Percentiles rank a stretch among this genome's conserved stretches.
Evolutionary conservation across 2,888 invertebrate genomes (phyloP).

Genomic region (Zygaena filipendulae): DNA sequence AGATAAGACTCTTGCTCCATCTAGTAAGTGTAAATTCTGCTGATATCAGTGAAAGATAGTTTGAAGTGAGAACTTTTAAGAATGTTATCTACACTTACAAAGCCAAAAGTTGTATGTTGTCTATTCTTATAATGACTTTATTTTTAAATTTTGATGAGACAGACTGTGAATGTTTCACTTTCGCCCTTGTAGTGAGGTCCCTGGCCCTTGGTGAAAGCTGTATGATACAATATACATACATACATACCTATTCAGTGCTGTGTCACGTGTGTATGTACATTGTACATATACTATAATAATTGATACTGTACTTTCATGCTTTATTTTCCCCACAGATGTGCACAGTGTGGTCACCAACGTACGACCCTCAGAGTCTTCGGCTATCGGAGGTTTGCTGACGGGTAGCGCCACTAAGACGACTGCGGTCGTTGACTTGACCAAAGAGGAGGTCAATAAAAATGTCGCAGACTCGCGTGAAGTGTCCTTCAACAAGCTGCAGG

Average conservation of each 20-base stretch:
- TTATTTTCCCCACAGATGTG: too few relatives aligned
- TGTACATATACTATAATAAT: too few relatives aligned
- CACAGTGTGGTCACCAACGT: slow-evolving; percentile 61
- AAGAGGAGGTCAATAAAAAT: slow-evolving; percentile 69
- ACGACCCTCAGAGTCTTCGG: slow-evolving; percentile 77
- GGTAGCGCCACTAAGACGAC: slow-evolving; percentile 66
- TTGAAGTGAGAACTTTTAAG: background rate
- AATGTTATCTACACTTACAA: background rate
- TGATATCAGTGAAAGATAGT: slow-evolving; percentile 1
- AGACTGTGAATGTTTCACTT: too few relatives aligned
- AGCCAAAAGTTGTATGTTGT: background rate
- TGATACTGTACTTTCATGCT: too few relatives aligned
- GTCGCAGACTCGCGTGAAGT: slow-evolving; percentile 78
- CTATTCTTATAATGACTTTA: background rate
- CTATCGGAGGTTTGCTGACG: slow-evolving; percentile 77
- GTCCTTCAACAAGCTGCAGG: slow-evolving; percentile 80
- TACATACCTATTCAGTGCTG: too few relatives aligned
- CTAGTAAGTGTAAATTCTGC: slow-evolving; percentile 34
- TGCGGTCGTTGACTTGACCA: slow-evolving; percentile 71
- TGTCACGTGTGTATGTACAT: too few relatives aligned
- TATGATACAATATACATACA: too few relatives aligned
- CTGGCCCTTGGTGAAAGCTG: too few relatives aligned
- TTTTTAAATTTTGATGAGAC: too few relatives aligned
- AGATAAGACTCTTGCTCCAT: slow-evolving; percentile 57
- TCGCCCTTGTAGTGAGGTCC: too few relatives aligned